phyloP scores from a whole-genome alignment of 2,888 invertebrate genomes.

The Anorthoa munda region DNA sequence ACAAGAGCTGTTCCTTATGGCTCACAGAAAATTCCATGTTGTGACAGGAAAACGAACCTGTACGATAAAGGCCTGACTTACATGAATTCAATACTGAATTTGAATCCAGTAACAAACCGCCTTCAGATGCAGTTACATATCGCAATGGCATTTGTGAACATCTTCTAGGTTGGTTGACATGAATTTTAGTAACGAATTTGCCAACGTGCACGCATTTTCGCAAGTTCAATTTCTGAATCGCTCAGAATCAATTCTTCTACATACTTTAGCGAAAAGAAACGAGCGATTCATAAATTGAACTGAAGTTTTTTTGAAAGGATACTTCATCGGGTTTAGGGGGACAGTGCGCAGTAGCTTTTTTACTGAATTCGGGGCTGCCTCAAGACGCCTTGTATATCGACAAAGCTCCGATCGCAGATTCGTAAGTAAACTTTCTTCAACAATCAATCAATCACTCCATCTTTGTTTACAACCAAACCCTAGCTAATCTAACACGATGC shows the following conservation, averaged over 20 bases:
- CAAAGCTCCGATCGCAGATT: slow-evolving; percentile 3
- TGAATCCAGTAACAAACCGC: too few relatives aligned
- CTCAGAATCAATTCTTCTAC: neutral
- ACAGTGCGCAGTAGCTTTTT: slow-evolving; percentile 46
- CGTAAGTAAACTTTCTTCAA: neutral
- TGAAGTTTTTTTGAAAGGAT: neutral
- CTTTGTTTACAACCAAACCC: slow-evolving; percentile 19
- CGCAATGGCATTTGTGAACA: neutral
- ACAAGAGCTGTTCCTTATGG: neutral
- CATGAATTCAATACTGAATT: too few relatives aligned
- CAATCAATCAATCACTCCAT: slow-evolving; percentile 13
- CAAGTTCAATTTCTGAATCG: slow-evolving; percentile 18
- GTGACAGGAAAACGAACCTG: neutral
- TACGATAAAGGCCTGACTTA: too few relatives aligned
- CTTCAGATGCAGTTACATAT: neutral
- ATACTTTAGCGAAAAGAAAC: neutral
- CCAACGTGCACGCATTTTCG: slow-evolving; percentile 9
- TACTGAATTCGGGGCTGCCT: slow-evolving; percentile 19
- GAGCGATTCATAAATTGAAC: slow-evolving; percentile 31
- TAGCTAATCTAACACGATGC: slow-evolving; percentile 35
- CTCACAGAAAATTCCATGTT: neutral
- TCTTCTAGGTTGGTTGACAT: neutral
- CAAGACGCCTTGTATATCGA: neutral
- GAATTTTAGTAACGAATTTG: neutral
- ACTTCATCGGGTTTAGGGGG: slow-evolving; percentile 20